A percentile compares a stretch with the other conserved stretches of the same genome.
Conservation (phyloP, 1,140 invertebrate genomes). For the Lepidurus apus region DNA sequence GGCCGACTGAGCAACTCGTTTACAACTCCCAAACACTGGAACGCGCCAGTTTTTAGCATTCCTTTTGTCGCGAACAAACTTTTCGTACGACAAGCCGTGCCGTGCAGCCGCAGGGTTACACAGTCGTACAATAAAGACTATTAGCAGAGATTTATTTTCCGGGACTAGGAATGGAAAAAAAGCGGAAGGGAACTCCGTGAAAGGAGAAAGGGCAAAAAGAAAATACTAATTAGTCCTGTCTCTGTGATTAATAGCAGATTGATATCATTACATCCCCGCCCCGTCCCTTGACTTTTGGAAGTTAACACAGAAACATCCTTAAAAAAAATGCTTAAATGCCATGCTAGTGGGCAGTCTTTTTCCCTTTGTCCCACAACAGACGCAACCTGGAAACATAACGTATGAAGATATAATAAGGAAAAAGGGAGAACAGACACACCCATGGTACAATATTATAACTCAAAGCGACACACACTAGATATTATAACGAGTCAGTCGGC, state of each 20-base stretch:
- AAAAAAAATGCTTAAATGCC: neutral
- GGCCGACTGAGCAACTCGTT: too few relatives aligned
- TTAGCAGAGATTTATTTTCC: neutral
- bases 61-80: too few relatives aligned
- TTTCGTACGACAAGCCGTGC: too few relatives aligned
- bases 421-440: neutral
- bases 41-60: too few relatives aligned
- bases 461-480: neutral
- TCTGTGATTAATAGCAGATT: slow-evolving; percentile 16
- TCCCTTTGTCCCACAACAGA: neutral
- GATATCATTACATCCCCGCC: neutral
- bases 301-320: neutral
- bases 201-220: neutral
- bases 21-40: too few relatives aligned
- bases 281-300: slow-evolving; percentile 3
- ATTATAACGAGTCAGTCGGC: neutral
- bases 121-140: neutral
- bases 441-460: neutral
- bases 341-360: neutral
- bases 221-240: neutral
- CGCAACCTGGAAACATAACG: neutral
- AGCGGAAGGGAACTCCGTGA: neutral
- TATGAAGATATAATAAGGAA: neutral
- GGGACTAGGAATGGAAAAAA: neutral
- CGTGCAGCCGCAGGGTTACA: too few relatives aligned